Conservation (phyloP, 2,113 vertebrate genomes). For the Burhinus oedicnemus region DNA sequence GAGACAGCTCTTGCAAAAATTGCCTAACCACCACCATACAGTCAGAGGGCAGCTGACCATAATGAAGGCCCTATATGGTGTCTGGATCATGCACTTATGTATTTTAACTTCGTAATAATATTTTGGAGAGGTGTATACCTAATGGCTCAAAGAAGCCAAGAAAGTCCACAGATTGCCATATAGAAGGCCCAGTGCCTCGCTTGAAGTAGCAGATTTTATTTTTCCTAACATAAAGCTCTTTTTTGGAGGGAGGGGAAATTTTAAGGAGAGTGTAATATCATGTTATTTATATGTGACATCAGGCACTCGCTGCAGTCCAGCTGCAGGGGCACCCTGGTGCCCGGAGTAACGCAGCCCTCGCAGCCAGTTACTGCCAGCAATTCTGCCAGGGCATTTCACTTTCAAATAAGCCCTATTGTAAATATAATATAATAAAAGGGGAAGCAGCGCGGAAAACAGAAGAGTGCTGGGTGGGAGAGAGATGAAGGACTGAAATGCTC, state of each 20-base stretch:
- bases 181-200: neutral
- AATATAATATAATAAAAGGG: neutral
- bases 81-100: neutral
- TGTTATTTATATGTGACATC: neutral
- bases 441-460: neutral
- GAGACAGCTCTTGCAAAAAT: neutral
- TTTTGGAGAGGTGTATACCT: neutral
- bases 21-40: neutral
- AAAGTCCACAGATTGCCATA: neutral
- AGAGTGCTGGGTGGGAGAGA: neutral
- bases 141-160: neutral
- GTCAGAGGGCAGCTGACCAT: neutral
- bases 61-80: neutral
- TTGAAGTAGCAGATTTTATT: neutral
- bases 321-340: neutral
- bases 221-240: neutral
- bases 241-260: fast-evolving
- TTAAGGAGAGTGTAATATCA: neutral
- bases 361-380: fast-evolving
- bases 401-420: neutral
- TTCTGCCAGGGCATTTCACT: neutral
- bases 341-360: neutral
- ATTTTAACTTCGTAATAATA: neutral
- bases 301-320: neutral
- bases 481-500: fast-evolving